Evolutionary conservation across 2,113 vertebrate genomes (phyloP).

Genomic region (Telmatochromis sp.): DNA sequence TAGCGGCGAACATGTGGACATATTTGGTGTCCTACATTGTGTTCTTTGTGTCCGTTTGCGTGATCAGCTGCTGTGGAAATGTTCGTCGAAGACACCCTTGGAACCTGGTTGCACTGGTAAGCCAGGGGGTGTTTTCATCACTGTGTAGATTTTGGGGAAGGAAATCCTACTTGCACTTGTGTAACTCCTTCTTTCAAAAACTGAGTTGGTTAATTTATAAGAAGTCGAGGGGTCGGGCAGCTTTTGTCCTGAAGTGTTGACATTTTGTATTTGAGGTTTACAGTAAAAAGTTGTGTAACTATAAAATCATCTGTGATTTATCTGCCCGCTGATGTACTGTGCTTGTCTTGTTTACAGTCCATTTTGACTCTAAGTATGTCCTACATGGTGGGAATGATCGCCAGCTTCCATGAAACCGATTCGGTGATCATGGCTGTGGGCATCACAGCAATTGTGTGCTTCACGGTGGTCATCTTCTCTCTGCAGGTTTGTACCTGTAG

Average conservation of each 20-base stretch:
- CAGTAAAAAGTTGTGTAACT: not conserved
- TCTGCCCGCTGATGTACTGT: not conserved
- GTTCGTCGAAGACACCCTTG: slow-evolving; percentile 87
- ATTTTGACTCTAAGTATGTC: slow-evolving; percentile 88
- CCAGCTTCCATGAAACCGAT: slow-evolving; percentile 87
- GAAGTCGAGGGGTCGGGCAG: too few species aligned
- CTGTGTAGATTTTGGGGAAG: not conserved
- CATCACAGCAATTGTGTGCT: slow-evolving; percentile 87
- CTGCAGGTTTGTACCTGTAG: slow-evolving; percentile 73
- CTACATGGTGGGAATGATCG: slow-evolving; percentile 96
- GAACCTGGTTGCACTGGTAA: slow-evolving; percentile 89
- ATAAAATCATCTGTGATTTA: not conserved
- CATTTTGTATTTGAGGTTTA: not conserved
- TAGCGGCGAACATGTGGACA: slow-evolving; percentile 77
- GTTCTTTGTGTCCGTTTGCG: slow-evolving; percentile 83
- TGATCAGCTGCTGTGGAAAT: slow-evolving; percentile 89
- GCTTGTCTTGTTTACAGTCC: slow-evolving; percentile 66
- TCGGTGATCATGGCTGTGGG: slow-evolving; percentile 91
- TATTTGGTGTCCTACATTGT: slow-evolving; percentile 85
- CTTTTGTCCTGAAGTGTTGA: not conserved
- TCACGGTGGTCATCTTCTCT: slow-evolving; percentile 92
- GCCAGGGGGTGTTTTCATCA: not conserved
- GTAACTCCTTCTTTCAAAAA: not conserved
- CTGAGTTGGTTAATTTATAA: not conserved
- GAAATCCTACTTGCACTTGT: not conserved